Evolutionary conservation across 2,797 vertebrate species (phyloP).

Genomic region (Apodemus agrarius): DNA sequence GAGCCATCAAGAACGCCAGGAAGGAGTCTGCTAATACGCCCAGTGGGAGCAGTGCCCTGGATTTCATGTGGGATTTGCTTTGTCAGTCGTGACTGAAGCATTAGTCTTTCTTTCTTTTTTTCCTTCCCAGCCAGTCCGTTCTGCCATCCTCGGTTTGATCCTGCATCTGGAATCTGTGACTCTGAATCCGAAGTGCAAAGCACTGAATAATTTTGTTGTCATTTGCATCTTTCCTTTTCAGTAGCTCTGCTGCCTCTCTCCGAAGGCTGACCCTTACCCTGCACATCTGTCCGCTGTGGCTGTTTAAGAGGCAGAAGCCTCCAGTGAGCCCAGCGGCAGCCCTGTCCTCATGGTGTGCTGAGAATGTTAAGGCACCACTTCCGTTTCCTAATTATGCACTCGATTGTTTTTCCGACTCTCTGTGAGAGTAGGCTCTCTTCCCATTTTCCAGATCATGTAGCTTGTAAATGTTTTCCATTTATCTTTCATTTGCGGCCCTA

Average conservation of each 20-base stretch:
- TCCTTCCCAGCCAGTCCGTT: not conserved
- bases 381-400: conserved; percentile 59
- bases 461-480: conserved; percentile 72
- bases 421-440: conserved; percentile 47
- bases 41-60: not conserved
- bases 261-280: not conserved
- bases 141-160: not conserved
- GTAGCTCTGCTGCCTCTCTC: not conserved
- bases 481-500: conserved; percentile 56
- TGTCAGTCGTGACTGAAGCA: not conserved
- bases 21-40: not conserved
- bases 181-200: conserved; percentile 46
- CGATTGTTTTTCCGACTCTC: conserved; percentile 50
- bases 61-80: not conserved
- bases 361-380: not conserved
- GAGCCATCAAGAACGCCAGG: not conserved
- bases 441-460: conserved; percentile 76
- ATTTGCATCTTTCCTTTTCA: not conserved
- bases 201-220: not conserved
- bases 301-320: not conserved
- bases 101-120: not conserved
- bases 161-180: not conserved
- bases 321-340: not conserved
- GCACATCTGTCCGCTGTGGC: not conserved
- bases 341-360: not conserved